Conservation (phyloP, 2,888 invertebrate genomes). For the Amphipoea oculea region DNA sequence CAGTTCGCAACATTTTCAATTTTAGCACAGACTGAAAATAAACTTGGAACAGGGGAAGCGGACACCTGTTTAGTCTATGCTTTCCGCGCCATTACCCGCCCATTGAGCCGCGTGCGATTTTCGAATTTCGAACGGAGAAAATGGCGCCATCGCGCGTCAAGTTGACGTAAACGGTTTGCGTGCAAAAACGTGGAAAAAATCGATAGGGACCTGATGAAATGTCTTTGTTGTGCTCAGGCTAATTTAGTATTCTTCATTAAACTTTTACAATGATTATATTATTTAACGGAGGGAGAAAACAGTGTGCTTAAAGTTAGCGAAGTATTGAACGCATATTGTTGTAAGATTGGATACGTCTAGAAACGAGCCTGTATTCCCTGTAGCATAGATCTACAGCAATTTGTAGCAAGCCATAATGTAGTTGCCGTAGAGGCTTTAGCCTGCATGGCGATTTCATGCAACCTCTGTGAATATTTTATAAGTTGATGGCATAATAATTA, state of each 20-base stretch:
- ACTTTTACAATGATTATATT: constrained; percentile 48
- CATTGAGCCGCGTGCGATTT: constrained; percentile 84
- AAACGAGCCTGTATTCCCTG: background rate
- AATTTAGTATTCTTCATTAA: constrained; percentile 62
- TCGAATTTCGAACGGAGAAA: constrained; percentile 83
- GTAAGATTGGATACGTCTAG: background rate
- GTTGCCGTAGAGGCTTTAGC: background rate
- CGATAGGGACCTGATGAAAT: constrained; percentile 60
- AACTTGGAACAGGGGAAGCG: constrained; percentile 66
- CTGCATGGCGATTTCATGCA: no score
- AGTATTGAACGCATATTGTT: background rate
- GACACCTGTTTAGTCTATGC: constrained; percentile 86
- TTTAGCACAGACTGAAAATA: constrained; percentile 65
- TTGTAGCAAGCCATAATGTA: background rate
- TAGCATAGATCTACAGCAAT: background rate
- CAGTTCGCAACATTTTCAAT: constrained; percentile 62
- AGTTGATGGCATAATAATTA: background rate
- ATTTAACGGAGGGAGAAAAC: constrained; percentile 6
- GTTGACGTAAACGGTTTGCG: constrained; percentile 77
- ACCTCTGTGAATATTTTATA: no score
- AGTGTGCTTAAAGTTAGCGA: constrained; percentile 5
- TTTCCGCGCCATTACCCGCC: constrained; percentile 85
- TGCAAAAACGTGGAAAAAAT: constrained; percentile 69
- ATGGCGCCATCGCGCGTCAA: constrained; percentile 79
- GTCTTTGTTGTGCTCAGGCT: constrained; percentile 58